Evolutionary conservation across 2,797 vertebrate genomes (phyloP).

Genomic region (Oceanodroma leucorhoa): DNA sequence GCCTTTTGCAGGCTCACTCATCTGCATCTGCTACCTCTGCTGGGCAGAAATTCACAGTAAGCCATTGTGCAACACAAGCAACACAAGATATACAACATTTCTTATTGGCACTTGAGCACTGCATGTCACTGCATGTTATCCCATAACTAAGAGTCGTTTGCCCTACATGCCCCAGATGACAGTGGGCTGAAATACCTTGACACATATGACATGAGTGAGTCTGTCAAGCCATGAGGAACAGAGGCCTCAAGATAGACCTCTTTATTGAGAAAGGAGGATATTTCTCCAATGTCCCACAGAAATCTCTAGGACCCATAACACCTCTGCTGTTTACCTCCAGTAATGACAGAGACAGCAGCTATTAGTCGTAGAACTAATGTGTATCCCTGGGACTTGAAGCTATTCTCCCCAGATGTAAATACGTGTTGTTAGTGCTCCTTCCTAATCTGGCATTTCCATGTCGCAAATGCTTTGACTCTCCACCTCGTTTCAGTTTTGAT

Average conservation of each 20-base stretch:
- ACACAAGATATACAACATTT: not conserved
- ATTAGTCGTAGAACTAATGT: not conserved
- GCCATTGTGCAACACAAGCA: not conserved
- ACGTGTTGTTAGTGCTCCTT: not conserved
- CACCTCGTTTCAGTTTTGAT: not conserved
- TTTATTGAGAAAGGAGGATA: not conserved
- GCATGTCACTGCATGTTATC: not conserved
- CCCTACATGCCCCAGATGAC: not conserved
- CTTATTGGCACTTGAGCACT: not conserved
- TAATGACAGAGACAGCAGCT: not conserved
- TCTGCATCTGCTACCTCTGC: not conserved
- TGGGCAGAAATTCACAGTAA: not conserved
- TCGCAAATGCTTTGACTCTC: not conserved
- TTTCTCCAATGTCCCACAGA: not conserved
- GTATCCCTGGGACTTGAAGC: not conserved
- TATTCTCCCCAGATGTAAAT: not conserved
- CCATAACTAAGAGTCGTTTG: not conserved
- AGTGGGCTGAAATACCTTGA: not conserved
- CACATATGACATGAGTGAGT: not conserved
- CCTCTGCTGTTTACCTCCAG: not conserved
- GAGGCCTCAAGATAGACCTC: not conserved
- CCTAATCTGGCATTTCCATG: not conserved
- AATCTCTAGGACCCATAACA: not conserved
- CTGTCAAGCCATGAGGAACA: not conserved
- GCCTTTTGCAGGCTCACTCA: not conserved